phyloP scores from a whole-genome alignment of 2,113 vertebrate genomes.

The Clupea harengus region DNA sequence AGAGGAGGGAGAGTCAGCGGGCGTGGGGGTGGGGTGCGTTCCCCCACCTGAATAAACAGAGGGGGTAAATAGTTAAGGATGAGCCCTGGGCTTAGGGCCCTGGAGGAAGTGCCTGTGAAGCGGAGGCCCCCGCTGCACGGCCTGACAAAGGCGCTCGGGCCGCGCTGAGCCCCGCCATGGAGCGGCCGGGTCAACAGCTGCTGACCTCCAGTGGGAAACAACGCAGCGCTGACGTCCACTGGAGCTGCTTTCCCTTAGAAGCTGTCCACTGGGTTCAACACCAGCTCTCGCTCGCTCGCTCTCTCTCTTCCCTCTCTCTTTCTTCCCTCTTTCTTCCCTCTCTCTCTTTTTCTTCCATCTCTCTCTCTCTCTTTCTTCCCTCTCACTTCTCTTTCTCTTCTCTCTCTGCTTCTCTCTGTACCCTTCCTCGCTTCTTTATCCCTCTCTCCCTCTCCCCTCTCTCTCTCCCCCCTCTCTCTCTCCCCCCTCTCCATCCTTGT shows the following conservation, averaged over 20 bases:
- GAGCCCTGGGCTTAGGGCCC: conserved; percentile 51
- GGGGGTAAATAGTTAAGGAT: conserved; percentile 64
- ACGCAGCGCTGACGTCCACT: conserved; percentile 63
- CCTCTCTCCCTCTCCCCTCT: background rate
- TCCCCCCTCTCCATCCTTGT: background rate
- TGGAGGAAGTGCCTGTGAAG: conserved; percentile 61
- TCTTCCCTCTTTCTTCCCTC: too few species aligned
- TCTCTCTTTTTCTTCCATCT: background rate
- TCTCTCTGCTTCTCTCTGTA: background rate
- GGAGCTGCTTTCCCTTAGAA: conserved; percentile 55
- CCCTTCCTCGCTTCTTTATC: background rate
- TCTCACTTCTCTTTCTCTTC: background rate
- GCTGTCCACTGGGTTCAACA: conserved; percentile 44
- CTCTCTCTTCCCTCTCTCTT: conserved; percentile 22
- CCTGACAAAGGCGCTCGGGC: conserved; percentile 39
- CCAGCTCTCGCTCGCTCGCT: conserved; percentile 30
- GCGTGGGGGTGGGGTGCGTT: conserved; percentile 27
- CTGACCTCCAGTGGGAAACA: conserved; percentile 71
- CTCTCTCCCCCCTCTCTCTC: background rate
- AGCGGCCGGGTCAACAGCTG: conserved; percentile 72
- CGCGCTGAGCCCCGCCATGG: conserved; percentile 43
- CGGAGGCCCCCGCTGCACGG: conserved; percentile 23
- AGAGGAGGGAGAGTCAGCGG: conserved; percentile 31
- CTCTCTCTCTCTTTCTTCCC: background rate
- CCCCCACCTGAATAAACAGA: conserved; percentile 78